Conservation (phyloP, 1,140 invertebrate species). For the Zaprionus vittiger region DNA sequence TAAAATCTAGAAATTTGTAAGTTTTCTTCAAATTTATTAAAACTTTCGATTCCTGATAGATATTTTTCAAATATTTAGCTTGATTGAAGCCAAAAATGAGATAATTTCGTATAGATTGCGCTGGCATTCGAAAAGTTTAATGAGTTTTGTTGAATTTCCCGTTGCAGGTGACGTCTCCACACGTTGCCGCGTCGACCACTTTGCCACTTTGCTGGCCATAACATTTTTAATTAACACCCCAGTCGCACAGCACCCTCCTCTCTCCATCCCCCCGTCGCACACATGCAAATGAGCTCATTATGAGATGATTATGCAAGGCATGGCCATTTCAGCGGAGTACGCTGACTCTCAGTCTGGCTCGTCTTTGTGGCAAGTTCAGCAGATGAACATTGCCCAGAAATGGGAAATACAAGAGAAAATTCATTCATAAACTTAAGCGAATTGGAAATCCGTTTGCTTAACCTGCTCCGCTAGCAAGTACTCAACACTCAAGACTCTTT, state of each 20-base stretch:
- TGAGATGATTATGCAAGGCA: conserved; percentile 71
- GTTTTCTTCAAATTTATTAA: not conserved
- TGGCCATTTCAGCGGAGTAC: conserved; percentile 27
- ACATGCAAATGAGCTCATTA: conserved; percentile 78
- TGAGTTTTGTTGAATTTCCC: conserved; percentile 19
- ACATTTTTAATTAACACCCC: conserved; percentile 46
- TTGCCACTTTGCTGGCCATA: conserved; percentile 29
- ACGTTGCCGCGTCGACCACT: conserved; percentile 10
- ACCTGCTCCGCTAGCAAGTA: conserved; percentile 49
- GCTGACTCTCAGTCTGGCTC: conserved; percentile 14
- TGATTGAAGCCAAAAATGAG: not conserved
- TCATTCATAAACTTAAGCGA: conserved; percentile 77
- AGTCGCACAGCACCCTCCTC: not conserved
- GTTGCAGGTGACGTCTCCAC: conserved; percentile 18
- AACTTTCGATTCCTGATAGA: not conserved
- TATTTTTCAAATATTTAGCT: not conserved
- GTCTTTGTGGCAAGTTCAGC: conserved; percentile 52
- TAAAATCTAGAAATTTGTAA: no score
- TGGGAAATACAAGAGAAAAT: conserved; percentile 52
- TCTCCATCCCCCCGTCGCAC: conserved; percentile 1
- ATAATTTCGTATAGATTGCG: conserved; percentile 6
- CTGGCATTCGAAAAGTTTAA: conserved; percentile 1
- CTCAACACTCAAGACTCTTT: conserved; percentile 25
- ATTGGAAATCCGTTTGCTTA: conserved; percentile 79
- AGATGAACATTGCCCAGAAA: conserved; percentile 51